Percentiles rank a stretch among this genome's conserved stretches.
Conservation (phyloP, 2,797 vertebrate species). For the Petrocephalus schoutedeni region DNA sequence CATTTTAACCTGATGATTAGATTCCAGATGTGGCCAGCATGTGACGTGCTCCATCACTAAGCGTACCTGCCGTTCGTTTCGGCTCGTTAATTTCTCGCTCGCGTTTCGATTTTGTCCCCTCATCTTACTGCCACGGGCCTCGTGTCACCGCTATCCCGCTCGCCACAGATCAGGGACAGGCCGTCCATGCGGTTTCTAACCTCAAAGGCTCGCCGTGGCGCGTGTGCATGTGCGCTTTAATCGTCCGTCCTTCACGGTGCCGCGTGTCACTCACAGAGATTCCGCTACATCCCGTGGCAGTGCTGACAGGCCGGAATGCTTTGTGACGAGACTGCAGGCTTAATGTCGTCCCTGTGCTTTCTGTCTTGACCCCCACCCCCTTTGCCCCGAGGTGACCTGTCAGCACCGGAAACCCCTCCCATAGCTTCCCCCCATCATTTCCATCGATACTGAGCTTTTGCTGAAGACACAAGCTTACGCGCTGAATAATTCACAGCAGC, state of each 20-base stretch:
- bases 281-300: neutral
- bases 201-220: neutral
- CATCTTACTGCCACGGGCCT: neutral
- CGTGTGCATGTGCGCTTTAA: neutral
- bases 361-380: neutral
- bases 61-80: too few relatives aligned
- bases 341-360: neutral
- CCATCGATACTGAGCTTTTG: constrained; percentile 37
- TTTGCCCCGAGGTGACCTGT: neutral
- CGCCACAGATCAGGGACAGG: neutral
- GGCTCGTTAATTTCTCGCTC: neutral
- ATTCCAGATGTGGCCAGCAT: too few relatives aligned
- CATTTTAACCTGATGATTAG: too few relatives aligned
- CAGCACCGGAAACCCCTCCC: neutral
- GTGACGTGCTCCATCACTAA: too few relatives aligned
- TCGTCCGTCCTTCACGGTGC: neutral
- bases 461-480: constrained; percentile 57
- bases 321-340: neutral
- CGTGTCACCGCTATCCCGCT: neutral
- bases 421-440: neutral
- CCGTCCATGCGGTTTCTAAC: neutral
- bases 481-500: constrained; percentile 66
- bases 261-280: neutral
- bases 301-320: neutral
- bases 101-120: neutral